These are phyloP conservation scores for Salmo trutta DNA, from an alignment of 2,797 vertebrate genomes.

Conservation along the genomic window DNA sequence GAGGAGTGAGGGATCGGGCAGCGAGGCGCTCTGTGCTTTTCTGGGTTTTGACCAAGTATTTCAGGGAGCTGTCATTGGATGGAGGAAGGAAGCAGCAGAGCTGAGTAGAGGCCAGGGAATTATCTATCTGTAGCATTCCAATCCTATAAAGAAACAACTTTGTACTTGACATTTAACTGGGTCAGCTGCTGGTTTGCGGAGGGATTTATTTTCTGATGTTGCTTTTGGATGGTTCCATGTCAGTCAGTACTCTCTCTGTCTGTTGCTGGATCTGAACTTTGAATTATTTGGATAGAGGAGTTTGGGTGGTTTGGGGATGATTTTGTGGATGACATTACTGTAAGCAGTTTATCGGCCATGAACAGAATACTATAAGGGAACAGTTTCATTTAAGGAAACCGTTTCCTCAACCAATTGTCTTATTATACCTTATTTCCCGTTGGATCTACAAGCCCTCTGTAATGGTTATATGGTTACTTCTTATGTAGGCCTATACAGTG, in stretches of 20 bases:
- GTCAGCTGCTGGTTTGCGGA: neutral
- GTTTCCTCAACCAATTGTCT: no score
- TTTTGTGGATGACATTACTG: no score
- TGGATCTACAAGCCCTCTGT: no score
- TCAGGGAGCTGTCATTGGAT: neutral
- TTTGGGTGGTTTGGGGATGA: no score
- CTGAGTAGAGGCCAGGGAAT: neutral
- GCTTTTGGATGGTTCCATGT: neutral
- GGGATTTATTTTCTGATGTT: constrained; percentile 1
- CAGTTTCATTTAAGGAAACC: no score
- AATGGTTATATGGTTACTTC: no score
- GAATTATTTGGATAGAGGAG: neutral
- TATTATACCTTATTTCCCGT: no score
- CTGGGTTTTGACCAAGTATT: neutral
- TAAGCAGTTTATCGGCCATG: no score
- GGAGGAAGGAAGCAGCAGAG: neutral
- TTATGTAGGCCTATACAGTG: no score
- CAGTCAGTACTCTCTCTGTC: neutral
- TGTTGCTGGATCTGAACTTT: neutral
- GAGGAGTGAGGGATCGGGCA: neutral
- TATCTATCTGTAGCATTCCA: neutral
- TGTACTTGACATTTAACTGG: constrained; percentile 24
- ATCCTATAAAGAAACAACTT: constrained; percentile 5
- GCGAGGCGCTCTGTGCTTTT: neutral
- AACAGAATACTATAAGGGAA: neutral